Base-by-base conservation (phyloP, 2,113 vertebrate species). In the Apaloderma vittatum region DNA sequence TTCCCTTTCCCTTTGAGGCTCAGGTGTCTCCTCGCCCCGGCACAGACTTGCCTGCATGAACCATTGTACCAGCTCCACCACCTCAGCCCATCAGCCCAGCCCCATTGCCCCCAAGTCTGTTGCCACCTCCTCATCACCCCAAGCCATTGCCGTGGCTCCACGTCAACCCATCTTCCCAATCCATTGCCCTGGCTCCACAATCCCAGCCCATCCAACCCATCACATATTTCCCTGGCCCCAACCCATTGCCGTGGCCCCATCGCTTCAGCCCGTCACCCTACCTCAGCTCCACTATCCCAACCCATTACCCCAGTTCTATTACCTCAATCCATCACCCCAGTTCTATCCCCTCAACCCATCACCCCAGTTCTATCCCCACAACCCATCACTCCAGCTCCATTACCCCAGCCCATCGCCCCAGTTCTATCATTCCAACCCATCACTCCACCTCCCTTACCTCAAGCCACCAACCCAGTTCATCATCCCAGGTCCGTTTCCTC, bases 1-100 rank as follows among this genome's bases (percentile, higher is more conserved):
- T 68, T 52, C 21, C 4, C 8, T 65, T 48, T 13, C 15, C 2
- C 5, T 72, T 45, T 45, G n/a, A n/a, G 12, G 40, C 40, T 40
- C 58, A 23, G 63, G n/a, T 15, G 3, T 0, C 1, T 9, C n/a
- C n/a, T 22, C 4, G 0, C 3, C 9, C 26, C 18, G 67, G 59
- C 1, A 30, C 46, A 32, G 48, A 4, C 0, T 12, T n/a, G 15
- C 15, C 43, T 23, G 12, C 22, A 3, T 0, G 24, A 18, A 21
- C 26, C 3, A 0, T 11, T 8, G 20, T 10, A 22, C 21, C 36
- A 48, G 36, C 37, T 57, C 20, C 51, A 23, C 8, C 40, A 11
- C 54, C 36, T 48, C 71, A 40, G 14, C 15, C 29, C 49, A 7
- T 8, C 54, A 11, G 8, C 18, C 19, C 68, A 54, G 40, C 40